A percentile compares a stretch with the other conserved stretches of the same genome.
These are phyloP conservation scores for Crenichthys baileyi DNA, from an alignment of 2,797 vertebrate genomes.

Conservation along the genomic window DNA sequence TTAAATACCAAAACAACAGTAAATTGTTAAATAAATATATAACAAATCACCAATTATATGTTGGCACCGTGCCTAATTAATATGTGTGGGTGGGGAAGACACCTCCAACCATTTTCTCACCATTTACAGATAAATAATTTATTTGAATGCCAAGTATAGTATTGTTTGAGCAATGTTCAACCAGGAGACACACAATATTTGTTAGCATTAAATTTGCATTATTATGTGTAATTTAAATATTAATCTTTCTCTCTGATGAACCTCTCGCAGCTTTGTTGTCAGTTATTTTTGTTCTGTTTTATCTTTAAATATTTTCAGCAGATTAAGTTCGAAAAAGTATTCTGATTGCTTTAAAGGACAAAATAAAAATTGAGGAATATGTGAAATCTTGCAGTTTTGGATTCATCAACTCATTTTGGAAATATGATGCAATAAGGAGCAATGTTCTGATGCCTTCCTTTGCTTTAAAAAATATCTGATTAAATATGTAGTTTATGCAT, in stretches of 20 bases:
- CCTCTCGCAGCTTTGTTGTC: background rate
- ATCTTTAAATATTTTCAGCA: background rate
- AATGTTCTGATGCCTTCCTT: background rate
- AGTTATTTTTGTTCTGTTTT: background rate
- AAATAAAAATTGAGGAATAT: background rate
- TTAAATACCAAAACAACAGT: background rate
- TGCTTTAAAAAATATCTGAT: background rate
- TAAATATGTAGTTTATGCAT: background rate
- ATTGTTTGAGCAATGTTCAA: background rate
- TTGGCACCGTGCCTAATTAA: background rate
- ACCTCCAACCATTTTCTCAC: background rate
- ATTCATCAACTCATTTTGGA: background rate
- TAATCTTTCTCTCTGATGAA: background rate
- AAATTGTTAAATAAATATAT: background rate
- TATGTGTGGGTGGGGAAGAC: background rate
- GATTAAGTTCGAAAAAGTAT: background rate
- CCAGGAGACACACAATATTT: background rate
- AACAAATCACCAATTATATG: background rate
- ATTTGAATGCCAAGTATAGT: background rate
- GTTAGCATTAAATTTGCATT: conserved; percentile 1
- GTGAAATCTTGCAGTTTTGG: background rate
- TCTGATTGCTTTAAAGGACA: background rate
- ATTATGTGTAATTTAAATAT: background rate
- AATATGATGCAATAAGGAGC: background rate
- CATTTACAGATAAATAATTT: background rate